A percentile compares a stretch with the other conserved stretches of the same genome.
Conservation (phyloP, 2,888 invertebrate species). For the Galerucella calmariensis region DNA sequence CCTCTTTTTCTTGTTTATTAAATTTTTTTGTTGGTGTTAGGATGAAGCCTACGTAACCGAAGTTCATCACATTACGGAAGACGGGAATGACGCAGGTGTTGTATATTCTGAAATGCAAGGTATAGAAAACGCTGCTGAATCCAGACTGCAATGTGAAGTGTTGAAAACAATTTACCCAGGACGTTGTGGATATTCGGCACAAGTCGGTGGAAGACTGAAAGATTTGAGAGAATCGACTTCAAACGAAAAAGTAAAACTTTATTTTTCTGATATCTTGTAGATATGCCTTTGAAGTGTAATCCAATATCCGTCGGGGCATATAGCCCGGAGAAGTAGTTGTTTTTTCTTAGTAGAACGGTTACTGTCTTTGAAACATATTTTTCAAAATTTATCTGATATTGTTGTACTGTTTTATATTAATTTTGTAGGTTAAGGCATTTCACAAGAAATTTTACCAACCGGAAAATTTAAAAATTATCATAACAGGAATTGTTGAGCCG, state of each 20-base stretch:
- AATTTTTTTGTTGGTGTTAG: conserved; percentile 61
- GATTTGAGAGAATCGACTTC: conserved; percentile 84
- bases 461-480: conserved; percentile 86
- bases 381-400: no score
- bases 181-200: conserved; percentile 83
- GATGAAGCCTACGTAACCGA: conserved; percentile 88
- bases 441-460: conserved; percentile 89
- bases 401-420: no score
- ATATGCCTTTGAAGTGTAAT: no score
- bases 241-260: conserved; percentile 77
- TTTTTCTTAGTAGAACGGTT: no score
- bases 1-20: background rate
- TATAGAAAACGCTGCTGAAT: conserved; percentile 82
- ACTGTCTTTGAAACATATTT: no score
- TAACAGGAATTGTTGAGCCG: conserved; percentile 83
- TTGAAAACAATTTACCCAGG: conserved; percentile 81
- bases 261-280: no score
- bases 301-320: no score
- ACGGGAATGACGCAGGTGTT: conserved; percentile 91
- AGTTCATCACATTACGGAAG: conserved; percentile 90
- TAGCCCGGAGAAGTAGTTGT: no score
- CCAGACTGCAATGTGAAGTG: conserved; percentile 74
- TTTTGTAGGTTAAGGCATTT: conserved; percentile 75
- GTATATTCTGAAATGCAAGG: conserved; percentile 98
- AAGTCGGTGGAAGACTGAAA: conserved; percentile 86